Percentiles rank a stretch among this genome's conserved stretches.
Conservation (phyloP, 2,113 vertebrate species). For the Aspidoscelis tigris region DNA sequence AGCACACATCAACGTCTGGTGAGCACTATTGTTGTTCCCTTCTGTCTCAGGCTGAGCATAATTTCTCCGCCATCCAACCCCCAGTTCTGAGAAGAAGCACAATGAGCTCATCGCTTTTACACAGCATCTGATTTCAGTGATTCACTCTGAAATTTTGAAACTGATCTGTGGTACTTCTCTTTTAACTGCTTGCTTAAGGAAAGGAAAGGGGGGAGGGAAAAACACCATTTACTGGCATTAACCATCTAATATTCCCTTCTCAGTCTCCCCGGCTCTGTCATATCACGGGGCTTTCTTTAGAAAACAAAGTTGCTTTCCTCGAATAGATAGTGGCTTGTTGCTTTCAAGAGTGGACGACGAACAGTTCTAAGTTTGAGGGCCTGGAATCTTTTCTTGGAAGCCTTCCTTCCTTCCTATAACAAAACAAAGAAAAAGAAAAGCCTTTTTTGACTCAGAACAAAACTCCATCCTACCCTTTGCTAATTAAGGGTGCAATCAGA, state of each 20-base stretch:
- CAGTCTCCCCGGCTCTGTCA: not conserved
- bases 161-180: constrained; percentile 19
- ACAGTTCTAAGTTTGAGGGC: not conserved
- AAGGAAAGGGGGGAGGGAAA: not conserved
- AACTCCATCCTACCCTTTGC: too few relatives aligned
- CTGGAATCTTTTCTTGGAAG: not conserved
- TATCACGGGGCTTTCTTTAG: not conserved
- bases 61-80: not conserved
- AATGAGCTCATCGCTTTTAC: not conserved
- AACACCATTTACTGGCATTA: constrained; percentile 16
- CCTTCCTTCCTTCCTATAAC: too few relatives aligned
- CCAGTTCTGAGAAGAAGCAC: not conserved
- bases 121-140: constrained; percentile 4
- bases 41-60: not conserved
- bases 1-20: too few relatives aligned
- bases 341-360: not conserved
- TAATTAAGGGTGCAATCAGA: too few relatives aligned
- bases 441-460: too few relatives aligned
- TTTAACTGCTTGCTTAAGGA: not conserved
- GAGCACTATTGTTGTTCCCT: not conserved
- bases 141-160: constrained; percentile 33
- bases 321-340: not conserved
- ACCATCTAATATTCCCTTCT: constrained; percentile 17
- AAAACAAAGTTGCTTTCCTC: not conserved
- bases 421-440: too few relatives aligned